These are phyloP conservation scores for Tetraodon nigroviridis DNA, from an alignment of 2,113 vertebrate species.

Conservation along the genomic window DNA sequence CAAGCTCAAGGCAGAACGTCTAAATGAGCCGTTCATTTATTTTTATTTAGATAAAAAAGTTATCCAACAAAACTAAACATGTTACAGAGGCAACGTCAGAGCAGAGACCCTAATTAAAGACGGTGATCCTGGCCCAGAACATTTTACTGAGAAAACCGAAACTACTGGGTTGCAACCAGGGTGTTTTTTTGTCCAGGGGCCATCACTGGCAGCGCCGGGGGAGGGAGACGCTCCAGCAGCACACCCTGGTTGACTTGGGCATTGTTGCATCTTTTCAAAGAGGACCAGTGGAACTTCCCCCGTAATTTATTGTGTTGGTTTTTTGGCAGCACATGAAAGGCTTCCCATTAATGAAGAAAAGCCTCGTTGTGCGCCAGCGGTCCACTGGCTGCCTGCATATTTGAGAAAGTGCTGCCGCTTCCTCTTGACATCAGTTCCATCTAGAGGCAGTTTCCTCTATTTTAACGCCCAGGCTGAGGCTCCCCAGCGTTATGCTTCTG, in stretches of 20 bases:
- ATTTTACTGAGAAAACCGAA: constrained; percentile 3
- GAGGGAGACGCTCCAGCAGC: background rate
- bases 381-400: constrained; percentile 12
- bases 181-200: background rate
- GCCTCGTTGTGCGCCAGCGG: constrained; percentile 1
- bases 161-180: background rate
- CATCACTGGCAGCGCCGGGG: background rate
- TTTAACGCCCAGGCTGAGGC: background rate
- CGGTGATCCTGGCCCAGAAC: background rate
- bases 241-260: background rate
- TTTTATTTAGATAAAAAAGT: no score
- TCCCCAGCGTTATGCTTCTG: background rate
- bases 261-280: background rate
- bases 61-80: no score
- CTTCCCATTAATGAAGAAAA: constrained; percentile 8
- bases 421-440: constrained; percentile 23
- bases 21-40: background rate
- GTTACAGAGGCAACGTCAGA: no score
- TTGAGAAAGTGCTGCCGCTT: constrained; percentile 20
- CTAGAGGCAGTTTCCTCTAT: constrained; percentile 33
- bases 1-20: constrained; percentile 37
- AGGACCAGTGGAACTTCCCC: background rate
- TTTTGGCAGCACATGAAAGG: background rate
- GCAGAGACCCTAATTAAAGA: no score
- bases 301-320: background rate